These are phyloP conservation scores for Hypocryptadius cinnamomeus DNA, from an alignment of 2,113 vertebrate species.

Conservation along the genomic window DNA sequence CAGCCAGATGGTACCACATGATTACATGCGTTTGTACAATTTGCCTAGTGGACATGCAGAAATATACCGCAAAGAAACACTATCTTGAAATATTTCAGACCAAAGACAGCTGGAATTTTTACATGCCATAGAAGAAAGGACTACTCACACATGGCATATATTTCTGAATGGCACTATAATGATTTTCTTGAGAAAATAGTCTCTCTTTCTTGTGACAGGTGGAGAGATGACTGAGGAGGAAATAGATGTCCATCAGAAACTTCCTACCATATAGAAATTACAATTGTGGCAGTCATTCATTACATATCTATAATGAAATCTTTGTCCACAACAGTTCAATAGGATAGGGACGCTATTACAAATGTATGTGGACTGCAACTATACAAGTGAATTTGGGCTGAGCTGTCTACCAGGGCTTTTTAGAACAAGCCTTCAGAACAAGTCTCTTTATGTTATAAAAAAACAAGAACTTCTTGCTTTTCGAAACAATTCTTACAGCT, in stretches of 20 bases:
- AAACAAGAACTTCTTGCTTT: not conserved
- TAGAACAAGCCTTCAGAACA: not conserved
- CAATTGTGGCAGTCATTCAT: not conserved
- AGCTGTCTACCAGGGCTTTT: not conserved
- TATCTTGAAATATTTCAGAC: not conserved
- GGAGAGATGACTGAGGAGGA: not conserved
- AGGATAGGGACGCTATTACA: not conserved
- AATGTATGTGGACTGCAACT: not conserved
- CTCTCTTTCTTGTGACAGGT: not conserved
- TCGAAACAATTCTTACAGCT: not conserved
- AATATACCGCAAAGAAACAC: not conserved
- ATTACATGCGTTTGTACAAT: not conserved
- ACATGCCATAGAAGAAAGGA: not conserved
- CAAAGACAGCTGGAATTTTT: not conserved
- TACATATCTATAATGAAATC: not conserved
- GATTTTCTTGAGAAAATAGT: not conserved
- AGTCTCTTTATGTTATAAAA: not conserved
- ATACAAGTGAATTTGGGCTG: not conserved
- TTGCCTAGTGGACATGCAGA: not conserved
- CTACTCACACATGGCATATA: accelerated
- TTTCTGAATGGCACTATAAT: not conserved
- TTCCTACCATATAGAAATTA: not conserved
- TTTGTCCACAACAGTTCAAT: not conserved
- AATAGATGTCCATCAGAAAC: not conserved
- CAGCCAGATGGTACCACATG: not conserved